A percentile compares a stretch with the other conserved stretches of the same genome.
These are phyloP conservation scores for Sinodicranocentrus sp. DNA, from an alignment of 2,888 invertebrate species.

Conservation along the genomic window DNA sequence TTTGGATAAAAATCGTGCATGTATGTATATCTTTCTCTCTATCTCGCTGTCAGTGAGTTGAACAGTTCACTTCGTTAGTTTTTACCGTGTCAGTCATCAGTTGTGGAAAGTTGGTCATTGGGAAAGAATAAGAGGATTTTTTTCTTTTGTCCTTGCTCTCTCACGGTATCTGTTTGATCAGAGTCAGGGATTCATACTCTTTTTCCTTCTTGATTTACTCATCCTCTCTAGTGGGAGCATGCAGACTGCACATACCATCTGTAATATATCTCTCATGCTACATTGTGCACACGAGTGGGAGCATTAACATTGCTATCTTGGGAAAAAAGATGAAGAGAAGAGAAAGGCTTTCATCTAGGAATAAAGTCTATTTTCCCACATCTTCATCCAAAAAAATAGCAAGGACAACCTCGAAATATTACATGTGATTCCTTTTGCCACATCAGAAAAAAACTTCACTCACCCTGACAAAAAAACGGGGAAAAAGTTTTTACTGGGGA, in stretches of 20 bases:
- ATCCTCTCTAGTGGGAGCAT: background rate
- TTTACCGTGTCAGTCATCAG: constrained; percentile 2
- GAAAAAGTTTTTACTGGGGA: too few species aligned
- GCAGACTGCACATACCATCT: constrained; percentile 1
- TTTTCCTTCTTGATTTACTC: background rate
- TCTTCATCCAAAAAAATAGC: too few species aligned
- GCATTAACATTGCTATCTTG: too few species aligned
- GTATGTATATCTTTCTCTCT: too few species aligned
- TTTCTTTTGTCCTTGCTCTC: background rate
- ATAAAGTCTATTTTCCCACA: too few species aligned
- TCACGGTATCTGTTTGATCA: background rate
- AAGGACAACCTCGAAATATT: too few species aligned
- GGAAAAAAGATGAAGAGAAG: background rate
- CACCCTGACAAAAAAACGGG: too few species aligned
- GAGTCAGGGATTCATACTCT: background rate
- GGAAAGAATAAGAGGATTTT: background rate
- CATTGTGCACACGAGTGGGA: background rate
- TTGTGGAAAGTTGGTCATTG: background rate
- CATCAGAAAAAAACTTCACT: too few species aligned
- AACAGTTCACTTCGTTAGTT: background rate
- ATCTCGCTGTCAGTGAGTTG: too few species aligned
- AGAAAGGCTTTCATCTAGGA: too few species aligned
- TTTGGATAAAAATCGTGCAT: too few species aligned
- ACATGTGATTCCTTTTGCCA: too few species aligned
- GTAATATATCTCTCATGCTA: constrained; percentile 15